Percentiles rank a stretch among this genome's conserved stretches.
These are phyloP conservation scores for Craseonycteris thonglongyai DNA, from an alignment of 2,113 vertebrate species.

Conservation along the genomic window DNA sequence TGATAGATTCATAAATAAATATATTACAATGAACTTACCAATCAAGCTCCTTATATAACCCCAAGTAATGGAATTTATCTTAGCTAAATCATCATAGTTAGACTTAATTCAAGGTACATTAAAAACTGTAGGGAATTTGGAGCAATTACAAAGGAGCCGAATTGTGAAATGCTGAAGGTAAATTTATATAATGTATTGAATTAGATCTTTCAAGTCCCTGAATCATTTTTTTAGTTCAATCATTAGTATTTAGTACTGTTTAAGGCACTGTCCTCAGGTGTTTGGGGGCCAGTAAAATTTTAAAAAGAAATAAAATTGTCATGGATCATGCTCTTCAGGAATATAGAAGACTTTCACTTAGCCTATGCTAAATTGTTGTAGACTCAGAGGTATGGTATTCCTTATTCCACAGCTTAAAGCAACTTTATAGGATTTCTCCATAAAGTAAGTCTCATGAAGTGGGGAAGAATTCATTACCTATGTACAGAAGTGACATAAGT, in stretches of 20 bases:
- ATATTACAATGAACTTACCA: constrained; percentile 1
- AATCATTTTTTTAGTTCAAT: constrained; percentile 24
- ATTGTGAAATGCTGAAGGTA: neutral
- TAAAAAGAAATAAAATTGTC: neutral
- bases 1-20: constrained; percentile 13
- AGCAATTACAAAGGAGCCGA: neutral
- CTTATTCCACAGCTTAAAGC: neutral
- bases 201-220: neutral
- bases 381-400: neutral
- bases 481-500: neutral
- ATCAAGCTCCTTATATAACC: neutral
- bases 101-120: constrained; percentile 11
- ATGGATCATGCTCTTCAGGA: neutral
- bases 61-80: constrained; percentile 40
- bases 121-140: constrained; percentile 29
- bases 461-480: neutral
- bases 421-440: neutral
- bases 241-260: neutral
- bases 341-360: neutral
- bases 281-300: neutral
- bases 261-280: neutral
- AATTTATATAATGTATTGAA: neutral
- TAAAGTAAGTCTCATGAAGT: neutral
- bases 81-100: neutral
- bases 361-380: neutral